Conservation (phyloP, 2,113 vertebrate species). For the Tachycineta bicolor region DNA sequence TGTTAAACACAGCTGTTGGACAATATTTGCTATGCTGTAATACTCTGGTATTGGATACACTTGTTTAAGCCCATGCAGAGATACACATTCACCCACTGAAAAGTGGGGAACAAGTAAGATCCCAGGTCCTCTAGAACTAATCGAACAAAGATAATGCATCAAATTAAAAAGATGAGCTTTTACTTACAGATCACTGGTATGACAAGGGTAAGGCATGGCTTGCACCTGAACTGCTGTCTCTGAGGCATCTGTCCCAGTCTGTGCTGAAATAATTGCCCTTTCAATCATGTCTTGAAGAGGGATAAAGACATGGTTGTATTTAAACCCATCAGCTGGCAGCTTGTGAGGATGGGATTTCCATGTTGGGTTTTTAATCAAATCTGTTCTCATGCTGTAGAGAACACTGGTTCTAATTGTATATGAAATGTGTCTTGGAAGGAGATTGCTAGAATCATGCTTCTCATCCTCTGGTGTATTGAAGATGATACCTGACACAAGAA, state of each 20-base stretch:
- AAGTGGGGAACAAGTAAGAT: neutral
- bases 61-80: neutral
- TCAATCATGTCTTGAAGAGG: constrained; percentile 81
- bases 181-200: constrained; percentile 76
- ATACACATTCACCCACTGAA: neutral
- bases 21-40: neutral
- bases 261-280: constrained; percentile 68
- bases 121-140: neutral
- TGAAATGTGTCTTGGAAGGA: constrained; percentile 48
- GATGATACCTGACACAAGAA: constrained; percentile 62
- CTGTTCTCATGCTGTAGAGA: constrained; percentile 74
- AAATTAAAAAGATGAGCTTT: neutral
- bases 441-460: neutral
- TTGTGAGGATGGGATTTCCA: constrained; percentile 77
- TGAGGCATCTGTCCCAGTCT: constrained; percentile 47
- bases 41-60: neutral
- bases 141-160: neutral
- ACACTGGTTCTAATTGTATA: constrained; percentile 74
- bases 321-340: constrained; percentile 71
- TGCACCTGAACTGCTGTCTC: constrained; percentile 60
- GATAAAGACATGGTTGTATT: constrained; percentile 76
- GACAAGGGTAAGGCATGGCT: constrained; percentile 77
- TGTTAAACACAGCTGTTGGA: neutral
- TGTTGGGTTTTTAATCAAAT: constrained; percentile 62
- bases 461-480: constrained; percentile 26